Evolutionary conservation across 2,888 invertebrate genomes (phyloP).

Genomic region (Endotricha flammealis): DNA sequence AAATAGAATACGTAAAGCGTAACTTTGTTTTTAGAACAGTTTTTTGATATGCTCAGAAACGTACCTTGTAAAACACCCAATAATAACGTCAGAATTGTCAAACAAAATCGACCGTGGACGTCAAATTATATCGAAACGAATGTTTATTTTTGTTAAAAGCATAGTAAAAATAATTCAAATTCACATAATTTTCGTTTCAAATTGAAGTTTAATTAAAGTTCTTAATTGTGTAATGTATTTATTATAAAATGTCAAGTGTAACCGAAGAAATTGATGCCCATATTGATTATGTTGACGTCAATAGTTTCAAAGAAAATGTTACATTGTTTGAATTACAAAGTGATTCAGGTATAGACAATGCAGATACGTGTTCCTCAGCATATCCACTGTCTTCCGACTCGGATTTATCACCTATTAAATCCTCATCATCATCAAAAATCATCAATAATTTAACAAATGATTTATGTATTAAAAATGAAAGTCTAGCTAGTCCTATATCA

Average conservation of each 20-base stretch:
- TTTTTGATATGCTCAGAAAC: too few relatives aligned
- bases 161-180: too few relatives aligned
- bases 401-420: conserved; percentile 34
- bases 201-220: too few relatives aligned
- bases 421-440: conserved; percentile 13
- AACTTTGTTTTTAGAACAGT: too few relatives aligned
- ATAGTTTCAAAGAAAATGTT: conserved; percentile 44
- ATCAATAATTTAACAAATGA: conserved; percentile 12
- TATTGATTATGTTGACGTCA: conserved; percentile 52
- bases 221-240: conserved; percentile 26
- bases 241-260: conserved; percentile 50
- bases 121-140: conserved; percentile 31
- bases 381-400: conserved; percentile 34
- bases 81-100: too few relatives aligned
- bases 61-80: too few relatives aligned
- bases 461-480: conserved; percentile 23
- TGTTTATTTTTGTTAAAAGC: conserved; percentile 67
- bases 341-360: conserved; percentile 50
- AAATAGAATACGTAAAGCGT: too few relatives aligned
- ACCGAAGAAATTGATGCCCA: conserved; percentile 32
- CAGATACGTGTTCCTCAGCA: conserved; percentile 34
- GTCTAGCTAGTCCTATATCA: conserved; percentile 21
- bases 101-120: conserved; percentile 14
- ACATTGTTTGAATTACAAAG: conserved; percentile 32
- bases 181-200: too few relatives aligned